phyloP scores from a whole-genome alignment of 2,888 invertebrate species.

The Saturnia pavonia region DNA sequence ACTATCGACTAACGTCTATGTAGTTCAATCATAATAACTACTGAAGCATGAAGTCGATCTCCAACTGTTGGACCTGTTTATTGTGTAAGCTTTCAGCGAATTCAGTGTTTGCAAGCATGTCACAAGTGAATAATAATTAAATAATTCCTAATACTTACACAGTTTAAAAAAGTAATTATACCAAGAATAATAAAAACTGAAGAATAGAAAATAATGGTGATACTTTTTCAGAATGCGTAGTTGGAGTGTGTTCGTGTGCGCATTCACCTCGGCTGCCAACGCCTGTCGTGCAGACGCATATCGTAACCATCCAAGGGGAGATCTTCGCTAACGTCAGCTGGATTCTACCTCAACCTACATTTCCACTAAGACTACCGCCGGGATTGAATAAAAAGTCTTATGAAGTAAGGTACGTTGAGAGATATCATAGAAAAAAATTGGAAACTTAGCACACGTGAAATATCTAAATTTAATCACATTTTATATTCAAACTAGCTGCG shows the following conservation, averaged over 20 bases:
- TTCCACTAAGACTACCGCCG: slow-evolving; percentile 59
- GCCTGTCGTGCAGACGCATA: slow-evolving; percentile 53
- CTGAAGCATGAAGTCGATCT: background rate
- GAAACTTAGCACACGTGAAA: background rate
- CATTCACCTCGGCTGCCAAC: slow-evolving; percentile 61
- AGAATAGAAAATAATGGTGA: background rate
- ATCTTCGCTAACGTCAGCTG: slow-evolving; percentile 64
- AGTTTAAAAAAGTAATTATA: no score
- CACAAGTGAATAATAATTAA: background rate
- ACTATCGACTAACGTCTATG: background rate
- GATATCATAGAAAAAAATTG: background rate
- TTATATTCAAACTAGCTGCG: no score
- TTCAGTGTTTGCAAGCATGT: background rate
- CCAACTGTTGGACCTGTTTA: background rate
- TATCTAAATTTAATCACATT: no score
- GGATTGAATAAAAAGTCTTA: slow-evolving; percentile 55
- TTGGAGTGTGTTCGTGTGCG: slow-evolving; percentile 69
- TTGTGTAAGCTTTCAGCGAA: background rate
- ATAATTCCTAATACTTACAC: background rate
- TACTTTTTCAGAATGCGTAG: slow-evolving; percentile 60
- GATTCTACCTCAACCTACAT: slow-evolving; percentile 53
- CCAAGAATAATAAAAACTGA: background rate
- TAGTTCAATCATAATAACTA: background rate
- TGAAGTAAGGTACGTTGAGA: slow-evolving; percentile 54
- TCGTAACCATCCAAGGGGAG: slow-evolving; percentile 49